Conservation (phyloP, 2,888 invertebrate genomes). For the Branchipolynoe longqiensis region DNA sequence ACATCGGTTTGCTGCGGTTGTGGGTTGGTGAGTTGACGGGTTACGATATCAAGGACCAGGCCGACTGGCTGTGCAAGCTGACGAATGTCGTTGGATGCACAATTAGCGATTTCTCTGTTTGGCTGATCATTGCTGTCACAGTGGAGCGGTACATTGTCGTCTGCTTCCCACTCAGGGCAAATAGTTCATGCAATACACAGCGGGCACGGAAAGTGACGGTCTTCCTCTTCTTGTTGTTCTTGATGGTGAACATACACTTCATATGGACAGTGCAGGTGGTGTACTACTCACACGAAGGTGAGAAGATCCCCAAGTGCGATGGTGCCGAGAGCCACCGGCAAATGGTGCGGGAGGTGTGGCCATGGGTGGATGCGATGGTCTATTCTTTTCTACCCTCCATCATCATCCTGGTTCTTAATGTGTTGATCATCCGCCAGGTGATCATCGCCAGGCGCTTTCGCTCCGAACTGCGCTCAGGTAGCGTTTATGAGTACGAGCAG, state of each 20-base stretch:
- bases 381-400: conserved; percentile 79
- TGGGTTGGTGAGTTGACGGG: conserved; percentile 76
- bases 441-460: conserved; percentile 67
- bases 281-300: conserved; percentile 59
- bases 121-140: conserved; percentile 80
- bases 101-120: conserved; percentile 75
- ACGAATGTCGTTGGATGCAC: conserved; percentile 73
- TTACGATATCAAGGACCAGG: conserved; percentile 70
- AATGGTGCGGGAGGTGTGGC: conserved; percentile 74
- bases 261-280: conserved; percentile 73
- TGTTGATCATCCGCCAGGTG: conserved; percentile 77
- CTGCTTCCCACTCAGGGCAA: conserved; percentile 75
- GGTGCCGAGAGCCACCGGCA: conserved; percentile 62
- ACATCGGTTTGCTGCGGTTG: conserved; percentile 74
- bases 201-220: conserved; percentile 74
- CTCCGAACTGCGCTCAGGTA: conserved; percentile 35
- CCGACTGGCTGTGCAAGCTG: conserved; percentile 74
- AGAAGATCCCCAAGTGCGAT: conserved; percentile 63
- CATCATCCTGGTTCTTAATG: conserved; percentile 75
- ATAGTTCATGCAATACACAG: conserved; percentile 71
- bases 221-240: conserved; percentile 69
- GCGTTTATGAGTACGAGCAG: conserved; percentile 59
- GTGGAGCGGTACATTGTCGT: conserved; percentile 79
- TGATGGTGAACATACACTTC: conserved; percentile 75
- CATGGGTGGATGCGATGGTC: conserved; percentile 78